These are phyloP conservation scores for Ceraclea dissimilis DNA, from an alignment of 2,888 invertebrate genomes.

Conservation along the genomic window DNA sequence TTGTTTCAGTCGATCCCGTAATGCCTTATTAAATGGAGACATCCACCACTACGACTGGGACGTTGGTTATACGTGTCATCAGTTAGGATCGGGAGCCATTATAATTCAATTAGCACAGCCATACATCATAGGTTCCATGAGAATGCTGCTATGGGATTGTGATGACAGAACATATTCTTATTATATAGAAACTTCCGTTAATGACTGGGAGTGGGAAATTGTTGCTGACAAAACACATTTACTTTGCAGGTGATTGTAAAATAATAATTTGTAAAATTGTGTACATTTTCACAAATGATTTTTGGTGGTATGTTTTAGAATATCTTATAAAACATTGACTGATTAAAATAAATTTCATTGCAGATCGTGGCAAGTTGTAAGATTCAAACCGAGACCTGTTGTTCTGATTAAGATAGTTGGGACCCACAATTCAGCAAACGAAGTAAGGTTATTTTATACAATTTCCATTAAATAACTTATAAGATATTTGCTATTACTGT, in stretches of 20 bases:
- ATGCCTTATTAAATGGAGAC: conserved; percentile 94
- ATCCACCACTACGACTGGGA: conserved; percentile 97
- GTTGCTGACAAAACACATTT: conserved; percentile 84
- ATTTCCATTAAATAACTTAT: neutral
- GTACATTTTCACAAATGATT: too few relatives aligned
- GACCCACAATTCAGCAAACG: conserved; percentile 94
- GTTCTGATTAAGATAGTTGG: conserved; percentile 94
- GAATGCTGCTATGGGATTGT: conserved; percentile 95
- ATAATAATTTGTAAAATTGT: neutral
- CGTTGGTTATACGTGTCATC: conserved; percentile 96
- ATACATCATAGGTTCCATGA: conserved; percentile 82
- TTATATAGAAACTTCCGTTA: conserved; percentile 89
- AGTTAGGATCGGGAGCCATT: conserved; percentile 89
- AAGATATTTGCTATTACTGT: too few relatives aligned
- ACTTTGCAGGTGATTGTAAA: conserved; percentile 50
- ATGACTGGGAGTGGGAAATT: conserved; percentile 87
- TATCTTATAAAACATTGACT: too few relatives aligned
- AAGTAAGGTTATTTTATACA: conserved; percentile 51
- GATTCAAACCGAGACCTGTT: conserved; percentile 76
- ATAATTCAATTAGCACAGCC: conserved; percentile 95
- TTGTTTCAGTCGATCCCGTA: conserved; percentile 74
- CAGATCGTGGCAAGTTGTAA: conserved; percentile 90
- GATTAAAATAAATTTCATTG: too few relatives aligned
- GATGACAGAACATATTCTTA: conserved; percentile 92
- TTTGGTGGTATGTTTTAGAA: too few relatives aligned